Evolutionary conservation across 1,140 invertebrate genomes (phyloP), one percentile per base, ranked within the genome.

Genomic region (Pogonognathellus flavescens): DNA sequence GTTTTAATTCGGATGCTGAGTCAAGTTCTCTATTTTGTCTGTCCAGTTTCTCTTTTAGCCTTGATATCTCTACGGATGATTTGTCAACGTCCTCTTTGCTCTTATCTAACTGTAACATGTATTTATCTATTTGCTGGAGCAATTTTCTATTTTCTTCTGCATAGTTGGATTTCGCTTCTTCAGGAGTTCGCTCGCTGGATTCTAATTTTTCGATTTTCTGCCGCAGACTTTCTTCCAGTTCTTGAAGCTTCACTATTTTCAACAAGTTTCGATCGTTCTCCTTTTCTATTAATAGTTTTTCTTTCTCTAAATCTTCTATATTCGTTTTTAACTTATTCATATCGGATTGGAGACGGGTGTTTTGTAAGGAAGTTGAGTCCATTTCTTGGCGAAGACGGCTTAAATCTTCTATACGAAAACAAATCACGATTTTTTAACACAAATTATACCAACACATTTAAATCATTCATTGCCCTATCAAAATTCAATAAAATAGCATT

Each of bases 31-130:
- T 22, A 72, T 60, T 84, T 60, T 83, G 55, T 85, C 86, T 62
- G 93, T 95, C 94, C 84, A 95, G 91, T 83, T 94, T 93, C 89
- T 97, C 95, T 85, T 95, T 93, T 90, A 97, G 92, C 84, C 95
- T 91, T 11, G 94, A 93, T 60, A 96, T 91, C 89, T 97, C 96
- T 59, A 93, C 93, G 1, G 94, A 93, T 92, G 96, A 93, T 89
- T 95, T 93, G 88, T 97, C 96, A 87, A 95, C 94, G 89, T 97
- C 95, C 88, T 82, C 95, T 95, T 88, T 95, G 93, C 1, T 94
- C 94, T 76, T 55, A 16, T 85, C 66, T 57, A 85, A 22, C 49
- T 62, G 66, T 14, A 13, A 14, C 80, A 81, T 59, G 55, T 81
- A 81, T 9, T 81, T 81, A 57, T 81, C 80, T 81, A 81, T 55